Evolutionary conservation across 2,797 vertebrate genomes (phyloP).

Genomic region (Alfaro cultratus): DNA sequence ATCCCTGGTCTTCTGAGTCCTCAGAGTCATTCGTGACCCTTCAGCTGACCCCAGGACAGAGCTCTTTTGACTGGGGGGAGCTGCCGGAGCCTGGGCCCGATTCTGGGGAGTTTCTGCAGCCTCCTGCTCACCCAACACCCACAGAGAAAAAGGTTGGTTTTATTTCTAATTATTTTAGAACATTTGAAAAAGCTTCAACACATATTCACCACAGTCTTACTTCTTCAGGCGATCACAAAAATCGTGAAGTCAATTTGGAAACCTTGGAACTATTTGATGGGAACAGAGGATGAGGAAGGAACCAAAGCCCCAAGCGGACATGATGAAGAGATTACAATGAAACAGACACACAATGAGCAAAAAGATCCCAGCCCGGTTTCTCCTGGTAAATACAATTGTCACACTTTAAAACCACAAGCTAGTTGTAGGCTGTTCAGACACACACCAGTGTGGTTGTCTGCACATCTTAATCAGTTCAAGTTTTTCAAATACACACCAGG

Average conservation of each 20-base stretch:
- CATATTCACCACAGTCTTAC: background rate
- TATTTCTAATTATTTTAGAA: background rate
- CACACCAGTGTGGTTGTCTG: background rate
- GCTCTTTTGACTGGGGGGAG: conserved; percentile 75
- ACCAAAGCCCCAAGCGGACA: conserved; percentile 33
- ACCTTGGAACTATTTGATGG: conserved; percentile 80
- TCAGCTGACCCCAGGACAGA: conserved; percentile 66
- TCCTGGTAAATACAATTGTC: conserved; percentile 42
- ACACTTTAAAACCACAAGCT: background rate
- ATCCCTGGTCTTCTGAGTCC: conserved; percentile 70
- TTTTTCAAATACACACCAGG: background rate
- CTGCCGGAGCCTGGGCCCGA: conserved; percentile 61
- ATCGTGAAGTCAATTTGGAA: conserved; percentile 80
- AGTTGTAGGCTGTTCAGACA: background rate
- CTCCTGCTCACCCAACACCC: conserved; percentile 55
- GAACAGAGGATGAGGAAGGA: conserved; percentile 48
- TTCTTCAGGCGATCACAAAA: conserved; percentile 71
- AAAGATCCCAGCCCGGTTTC: conserved; percentile 29
- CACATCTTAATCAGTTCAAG: background rate
- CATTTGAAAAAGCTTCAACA: background rate
- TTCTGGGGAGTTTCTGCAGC: conserved; percentile 65
- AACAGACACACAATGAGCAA: conserved; percentile 15
- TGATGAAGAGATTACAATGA: conserved; percentile 11
- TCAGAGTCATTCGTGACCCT: conserved; percentile 70
- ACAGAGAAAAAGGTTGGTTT: conserved; percentile 70